Base-by-base conservation (phyloP, 1,140 invertebrate genomes). In the Mizuhopecten yessoensis region DNA sequence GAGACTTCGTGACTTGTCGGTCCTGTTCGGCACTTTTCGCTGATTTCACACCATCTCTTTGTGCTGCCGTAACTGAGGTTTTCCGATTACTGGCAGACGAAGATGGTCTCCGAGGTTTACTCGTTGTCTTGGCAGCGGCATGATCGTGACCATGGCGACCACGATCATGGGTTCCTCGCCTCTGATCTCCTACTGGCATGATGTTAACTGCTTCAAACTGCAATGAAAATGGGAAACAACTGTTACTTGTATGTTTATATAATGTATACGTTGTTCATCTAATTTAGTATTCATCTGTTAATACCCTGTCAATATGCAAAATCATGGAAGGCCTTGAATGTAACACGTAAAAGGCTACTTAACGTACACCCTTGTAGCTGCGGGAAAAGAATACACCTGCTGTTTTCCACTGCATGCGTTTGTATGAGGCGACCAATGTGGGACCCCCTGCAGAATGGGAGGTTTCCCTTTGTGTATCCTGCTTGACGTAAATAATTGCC, bases 1-100 rank as follows among this genome's bases (percentile, higher is more conserved):
- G 57, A 75, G 57, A 75, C 57, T 75, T 75, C 57, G 57, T 75
- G n/a, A 75, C 57, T 75, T 75, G 23, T 29, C 57, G 57, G 23
- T 75, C 57, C 57, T 75, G 57, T 75, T 75, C 57, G 57, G 11
- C 57, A 29, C 11, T 75, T 75, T 75, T 75, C 57, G 57, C 57
- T 5, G 57, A 75, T 29, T 75, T 75, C 11, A 29, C 57, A 2
- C 9, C 57, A 29, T 75, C 57, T n/a, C 57, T 75, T 17, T 75
- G 57, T 75, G 57, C 9, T 75, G 57, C 1, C 23, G 45, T 15
- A n/a, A 75, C 57, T 17, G 57, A 75, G 0, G 57, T 75, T 75
- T 75, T 75, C 23, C 57, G 57, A n/a, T 75, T 75, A n/a, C 23
- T 29, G 57, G n/a, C 57, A 7, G 57, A 75, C n/a, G 57, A 75